Percentiles rank a stretch among this genome's conserved stretches.
Conservation (phyloP, 2,888 invertebrate genomes). For the Andrena trimmerana region DNA sequence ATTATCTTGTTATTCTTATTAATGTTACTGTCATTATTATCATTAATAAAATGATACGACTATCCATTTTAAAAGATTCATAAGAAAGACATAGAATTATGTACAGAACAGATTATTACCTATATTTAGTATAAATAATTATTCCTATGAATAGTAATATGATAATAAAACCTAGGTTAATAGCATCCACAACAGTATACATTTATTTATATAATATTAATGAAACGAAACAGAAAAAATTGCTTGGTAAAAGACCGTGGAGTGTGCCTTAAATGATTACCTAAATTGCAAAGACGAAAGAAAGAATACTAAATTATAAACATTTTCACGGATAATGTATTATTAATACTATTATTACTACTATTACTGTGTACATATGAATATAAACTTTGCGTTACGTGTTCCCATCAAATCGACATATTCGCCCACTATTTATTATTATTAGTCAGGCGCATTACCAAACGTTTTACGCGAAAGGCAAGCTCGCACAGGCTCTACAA, state of each 20-base stretch:
- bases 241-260: slow-evolving; percentile 78
- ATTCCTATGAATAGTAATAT: slow-evolving; percentile 75
- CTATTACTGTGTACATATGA: slow-evolving; percentile 77
- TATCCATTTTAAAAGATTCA: slow-evolving; percentile 80
- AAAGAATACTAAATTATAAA: slow-evolving; percentile 66
- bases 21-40: slow-evolving; percentile 82
- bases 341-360: slow-evolving; percentile 61
- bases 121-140: slow-evolving; percentile 75
- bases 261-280: slow-evolving; percentile 83
- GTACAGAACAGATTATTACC: slow-evolving; percentile 84
- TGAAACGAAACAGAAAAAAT: slow-evolving; percentile 72
- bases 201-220: slow-evolving; percentile 81
- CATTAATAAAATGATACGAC: slow-evolving; percentile 80
- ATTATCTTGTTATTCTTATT: slow-evolving; percentile 83
- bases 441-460: slow-evolving; percentile 71
- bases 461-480: slow-evolving; percentile 76
- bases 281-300: slow-evolving; percentile 69
- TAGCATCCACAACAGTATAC: slow-evolving; percentile 76
- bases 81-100: slow-evolving; percentile 84
- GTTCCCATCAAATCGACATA: slow-evolving; percentile 72
- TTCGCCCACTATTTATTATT: slow-evolving; percentile 81
- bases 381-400: slow-evolving; percentile 68
- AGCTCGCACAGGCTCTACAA: slow-evolving; percentile 79
- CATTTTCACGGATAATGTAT: slow-evolving; percentile 63
- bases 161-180: slow-evolving; percentile 79